phyloP scores from a whole-genome alignment of 2,113 vertebrate genomes.

The Tympanuchus pallidicinctus region DNA sequence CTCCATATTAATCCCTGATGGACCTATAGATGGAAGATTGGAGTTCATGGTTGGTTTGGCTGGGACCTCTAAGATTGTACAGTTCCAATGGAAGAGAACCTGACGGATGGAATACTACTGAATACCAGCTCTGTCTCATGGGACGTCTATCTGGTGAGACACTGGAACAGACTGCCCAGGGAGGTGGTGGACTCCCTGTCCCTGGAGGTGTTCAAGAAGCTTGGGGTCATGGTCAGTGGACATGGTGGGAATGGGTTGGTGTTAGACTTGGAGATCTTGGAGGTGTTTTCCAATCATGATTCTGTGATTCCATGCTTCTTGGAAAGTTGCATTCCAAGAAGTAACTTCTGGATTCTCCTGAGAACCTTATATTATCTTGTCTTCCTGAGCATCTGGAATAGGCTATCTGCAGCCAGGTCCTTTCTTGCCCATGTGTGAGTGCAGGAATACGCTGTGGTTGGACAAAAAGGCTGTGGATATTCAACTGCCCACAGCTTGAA shows the following conservation, averaged over 20 bases:
- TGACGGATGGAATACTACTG: background rate
- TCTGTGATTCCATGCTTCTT: too few species aligned
- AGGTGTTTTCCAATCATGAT: too few species aligned
- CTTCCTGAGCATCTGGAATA: background rate
- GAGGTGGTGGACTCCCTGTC: too few species aligned
- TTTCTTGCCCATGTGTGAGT: fast-evolving
- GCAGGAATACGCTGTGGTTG: fast-evolving
- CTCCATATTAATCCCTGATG: background rate
- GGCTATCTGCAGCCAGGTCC: background rate
- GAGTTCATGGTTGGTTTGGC: too few species aligned
- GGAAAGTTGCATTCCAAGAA: background rate
- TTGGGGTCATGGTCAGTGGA: too few species aligned
- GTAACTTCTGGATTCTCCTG: background rate
- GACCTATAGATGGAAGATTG: background rate
- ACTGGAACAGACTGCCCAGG: too few species aligned
- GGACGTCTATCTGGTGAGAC: too few species aligned
- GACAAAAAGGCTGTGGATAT: background rate
- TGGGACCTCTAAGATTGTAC: too few species aligned
- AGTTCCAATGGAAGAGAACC: background rate
- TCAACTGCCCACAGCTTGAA: background rate
- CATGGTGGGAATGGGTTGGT: too few species aligned
- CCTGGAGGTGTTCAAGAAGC: too few species aligned
- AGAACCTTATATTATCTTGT: background rate
- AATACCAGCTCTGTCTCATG: background rate
- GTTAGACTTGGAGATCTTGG: too few species aligned